phyloP scores from a whole-genome alignment of 2,797 vertebrate species.

The Poecilia wingei region DNA sequence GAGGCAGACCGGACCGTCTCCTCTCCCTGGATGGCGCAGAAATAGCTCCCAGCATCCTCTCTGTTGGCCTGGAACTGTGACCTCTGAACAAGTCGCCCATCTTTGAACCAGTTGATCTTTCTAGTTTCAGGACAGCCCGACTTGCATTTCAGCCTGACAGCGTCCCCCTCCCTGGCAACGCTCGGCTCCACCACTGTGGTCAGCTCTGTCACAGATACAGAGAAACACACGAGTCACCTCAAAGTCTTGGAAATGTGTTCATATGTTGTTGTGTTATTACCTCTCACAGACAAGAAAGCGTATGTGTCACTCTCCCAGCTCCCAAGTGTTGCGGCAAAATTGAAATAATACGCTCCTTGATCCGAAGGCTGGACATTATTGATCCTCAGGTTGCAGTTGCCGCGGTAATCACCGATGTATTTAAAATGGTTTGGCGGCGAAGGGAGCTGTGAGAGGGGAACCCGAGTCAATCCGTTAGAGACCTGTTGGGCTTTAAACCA shows the following conservation, averaged over 20 bases:
- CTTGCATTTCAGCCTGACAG: conserved; percentile 45
- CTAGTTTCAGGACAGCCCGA: conserved; percentile 20
- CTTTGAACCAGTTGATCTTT: conserved; percentile 47
- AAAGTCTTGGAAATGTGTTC: neutral
- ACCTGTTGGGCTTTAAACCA: conserved; percentile 33
- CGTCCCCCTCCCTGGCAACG: conserved; percentile 56
- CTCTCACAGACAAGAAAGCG: conserved; percentile 38
- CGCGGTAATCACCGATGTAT: conserved; percentile 10
- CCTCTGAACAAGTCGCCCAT: conserved; percentile 22
- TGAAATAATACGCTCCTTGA: conserved; percentile 39
- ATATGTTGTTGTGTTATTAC: conserved; percentile 26
- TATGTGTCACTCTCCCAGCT: neutral
- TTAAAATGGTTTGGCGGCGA: conserved; percentile 1
- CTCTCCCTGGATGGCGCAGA: conserved; percentile 46
- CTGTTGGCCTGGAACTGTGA: conserved; percentile 36
- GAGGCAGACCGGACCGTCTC: conserved; percentile 28
- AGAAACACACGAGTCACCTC: neutral
- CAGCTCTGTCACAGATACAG: conserved; percentile 44
- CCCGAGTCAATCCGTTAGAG: accelerated
- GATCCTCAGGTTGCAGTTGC: conserved; percentile 55
- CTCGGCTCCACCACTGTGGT: conserved; percentile 33
- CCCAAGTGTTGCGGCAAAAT: neutral
- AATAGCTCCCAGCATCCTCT: conserved; percentile 61
- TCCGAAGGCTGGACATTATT: conserved; percentile 34
- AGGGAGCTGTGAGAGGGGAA: neutral